Conservation (phyloP, 2,888 invertebrate genomes). For the Campoplex nolae region DNA sequence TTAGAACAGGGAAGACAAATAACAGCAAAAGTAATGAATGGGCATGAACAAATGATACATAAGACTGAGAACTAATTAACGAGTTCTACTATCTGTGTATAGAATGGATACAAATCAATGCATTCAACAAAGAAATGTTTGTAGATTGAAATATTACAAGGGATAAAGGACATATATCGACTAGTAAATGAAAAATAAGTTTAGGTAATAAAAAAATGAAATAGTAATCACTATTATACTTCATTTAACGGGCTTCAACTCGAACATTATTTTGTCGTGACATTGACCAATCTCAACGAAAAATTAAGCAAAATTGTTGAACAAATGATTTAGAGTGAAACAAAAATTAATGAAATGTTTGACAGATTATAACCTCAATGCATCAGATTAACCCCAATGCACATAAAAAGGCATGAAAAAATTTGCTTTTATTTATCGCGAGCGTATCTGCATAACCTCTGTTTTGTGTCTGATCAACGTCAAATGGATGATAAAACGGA, state of each 20-base stretch:
- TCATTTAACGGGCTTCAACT: not conserved
- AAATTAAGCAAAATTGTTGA: too few relatives aligned
- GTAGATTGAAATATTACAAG: not conserved
- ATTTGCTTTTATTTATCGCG: conserved; percentile 18
- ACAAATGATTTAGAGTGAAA: not conserved
- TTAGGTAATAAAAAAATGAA: not conserved
- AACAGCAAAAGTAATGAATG: not conserved
- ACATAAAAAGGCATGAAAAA: not conserved
- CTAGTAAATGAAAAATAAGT: not conserved
- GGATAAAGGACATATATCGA: not conserved
- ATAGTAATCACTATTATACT: not conserved
- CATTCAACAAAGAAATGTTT: not conserved
- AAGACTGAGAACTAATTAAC: too few relatives aligned
- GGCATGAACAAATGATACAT: not conserved
- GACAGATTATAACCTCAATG: not conserved
- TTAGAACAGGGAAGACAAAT: not conserved
- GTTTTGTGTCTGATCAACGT: conserved; percentile 16
- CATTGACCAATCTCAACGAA: not conserved
- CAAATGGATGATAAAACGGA: not conserved
- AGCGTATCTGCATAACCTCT: conserved; percentile 68
- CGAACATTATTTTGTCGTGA: not conserved
- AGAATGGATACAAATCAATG: not conserved
- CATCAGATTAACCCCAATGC: not conserved
- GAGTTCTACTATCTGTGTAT: not conserved
- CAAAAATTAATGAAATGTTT: not conserved